Percentiles rank a stretch among this genome's conserved stretches.
Conservation (phyloP, 2,113 vertebrate species). For the Odocoileus hemionus region DNA sequence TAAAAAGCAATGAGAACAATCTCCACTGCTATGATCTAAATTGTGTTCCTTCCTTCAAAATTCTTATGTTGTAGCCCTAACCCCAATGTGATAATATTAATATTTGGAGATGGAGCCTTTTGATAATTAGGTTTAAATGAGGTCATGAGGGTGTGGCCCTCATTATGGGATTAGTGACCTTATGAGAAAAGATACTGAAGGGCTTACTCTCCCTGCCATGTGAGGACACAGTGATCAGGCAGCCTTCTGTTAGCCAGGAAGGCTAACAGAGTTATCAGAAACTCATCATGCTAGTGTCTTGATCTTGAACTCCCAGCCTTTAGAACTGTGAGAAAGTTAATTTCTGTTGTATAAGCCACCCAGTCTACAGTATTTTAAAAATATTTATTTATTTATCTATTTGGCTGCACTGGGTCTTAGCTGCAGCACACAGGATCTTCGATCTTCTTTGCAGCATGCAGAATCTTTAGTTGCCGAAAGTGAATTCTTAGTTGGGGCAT, state of each 20-base stretch:
- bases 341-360: not conserved
- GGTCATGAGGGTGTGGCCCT: not conserved
- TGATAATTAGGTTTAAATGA: not conserved
- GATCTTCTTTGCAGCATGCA: not conserved
- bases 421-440: not conserved
- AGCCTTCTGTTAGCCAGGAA: not conserved
- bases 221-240: not conserved
- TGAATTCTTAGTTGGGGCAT: not conserved
- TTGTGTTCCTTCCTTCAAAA: not conserved
- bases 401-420: not conserved
- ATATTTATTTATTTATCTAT: not conserved
- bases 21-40: not conserved
- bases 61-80: not conserved
- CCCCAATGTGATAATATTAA: not conserved
- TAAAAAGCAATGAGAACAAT: not conserved
- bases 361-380: not conserved
- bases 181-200: not conserved
- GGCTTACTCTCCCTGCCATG: not conserved
- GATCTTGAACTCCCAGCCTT: not conserved
- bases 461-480: not conserved
- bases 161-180: not conserved
- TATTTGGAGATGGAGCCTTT: not conserved
- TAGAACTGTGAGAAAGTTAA: not conserved
- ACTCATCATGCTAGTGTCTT: not conserved
- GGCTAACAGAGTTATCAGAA: not conserved